Conservation (phyloP, 2,797 vertebrate genomes). For the Hemibagrus guttatus region DNA sequence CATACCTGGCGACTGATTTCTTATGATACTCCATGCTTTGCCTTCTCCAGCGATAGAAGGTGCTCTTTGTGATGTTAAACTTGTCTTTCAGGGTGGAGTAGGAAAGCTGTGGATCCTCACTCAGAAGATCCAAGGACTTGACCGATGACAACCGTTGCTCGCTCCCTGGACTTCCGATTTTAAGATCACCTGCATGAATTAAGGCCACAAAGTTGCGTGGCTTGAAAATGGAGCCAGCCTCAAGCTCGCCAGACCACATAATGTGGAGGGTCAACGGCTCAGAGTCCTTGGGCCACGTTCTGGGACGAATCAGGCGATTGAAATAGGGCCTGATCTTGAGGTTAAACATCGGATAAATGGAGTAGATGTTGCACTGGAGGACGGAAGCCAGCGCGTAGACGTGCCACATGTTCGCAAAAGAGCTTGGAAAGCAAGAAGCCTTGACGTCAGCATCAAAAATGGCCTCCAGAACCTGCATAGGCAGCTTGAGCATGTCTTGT, state of each 20-base stretch:
- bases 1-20: slow-evolving; percentile 87
- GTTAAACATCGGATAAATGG: slow-evolving; percentile 95
- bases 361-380: slow-evolving; percentile 88
- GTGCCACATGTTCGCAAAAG: slow-evolving; percentile 97
- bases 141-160: slow-evolving; percentile 66
- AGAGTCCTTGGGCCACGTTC: slow-evolving; percentile 69
- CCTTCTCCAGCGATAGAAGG: slow-evolving; percentile 93
- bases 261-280: slow-evolving; percentile 83
- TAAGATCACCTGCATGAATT: slow-evolving; percentile 77
- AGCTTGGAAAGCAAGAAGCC: slow-evolving; percentile 91
- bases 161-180: slow-evolving; percentile 61
- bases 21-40: slow-evolving; percentile 88
- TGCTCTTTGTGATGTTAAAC: slow-evolving; percentile 91
- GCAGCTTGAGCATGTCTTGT: slow-evolving; percentile 87
- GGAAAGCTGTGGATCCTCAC: slow-evolving; percentile 77
- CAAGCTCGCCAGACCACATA: slow-evolving; percentile 92
- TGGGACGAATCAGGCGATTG: slow-evolving; percentile 88
- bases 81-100: slow-evolving; percentile 85
- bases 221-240: slow-evolving; percentile 80
- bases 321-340: slow-evolving; percentile 94
- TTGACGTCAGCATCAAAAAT: slow-evolving; percentile 95
- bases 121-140: slow-evolving; percentile 76
- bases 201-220: slow-evolving; percentile 88
- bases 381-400: slow-evolving; percentile 90
- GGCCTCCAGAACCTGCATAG: slow-evolving; percentile 85